These are phyloP conservation scores for Eudemis profundana DNA, from an alignment of 2,888 invertebrate genomes.

Conservation along the genomic window DNA sequence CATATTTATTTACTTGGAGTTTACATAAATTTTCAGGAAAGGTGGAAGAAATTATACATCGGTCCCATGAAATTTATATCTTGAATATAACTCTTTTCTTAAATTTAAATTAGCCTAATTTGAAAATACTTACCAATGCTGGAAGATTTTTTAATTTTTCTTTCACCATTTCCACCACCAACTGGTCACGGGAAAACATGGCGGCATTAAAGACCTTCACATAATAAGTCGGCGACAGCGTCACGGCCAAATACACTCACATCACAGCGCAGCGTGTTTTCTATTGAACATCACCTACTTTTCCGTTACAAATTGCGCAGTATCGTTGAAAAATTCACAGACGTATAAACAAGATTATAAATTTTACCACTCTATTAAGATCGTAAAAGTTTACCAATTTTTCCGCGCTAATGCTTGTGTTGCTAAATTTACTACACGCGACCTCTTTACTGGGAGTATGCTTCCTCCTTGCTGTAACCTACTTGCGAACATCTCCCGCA, in stretches of 20 bases:
- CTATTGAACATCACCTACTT: conserved; percentile 3
- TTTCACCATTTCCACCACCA: too few species aligned
- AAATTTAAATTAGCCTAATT: too few species aligned
- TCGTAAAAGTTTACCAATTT: conserved; percentile 30
- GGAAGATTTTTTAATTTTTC: too few species aligned
- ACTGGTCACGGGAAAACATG: too few species aligned
- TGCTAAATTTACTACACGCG: conserved; percentile 49
- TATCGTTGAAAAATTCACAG: conserved; percentile 9
- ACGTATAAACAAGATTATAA: conserved; percentile 22
- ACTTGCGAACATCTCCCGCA: conserved; percentile 55
- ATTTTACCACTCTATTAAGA: conserved; percentile 13
- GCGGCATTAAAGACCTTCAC: neutral
- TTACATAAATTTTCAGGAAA: too few species aligned
- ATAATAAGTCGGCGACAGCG: neutral
- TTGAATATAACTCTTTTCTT: too few species aligned
- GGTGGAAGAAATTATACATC: too few species aligned
- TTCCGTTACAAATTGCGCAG: conserved; percentile 22
- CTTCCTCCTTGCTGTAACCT: conserved; percentile 59
- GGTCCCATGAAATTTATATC: too few species aligned
- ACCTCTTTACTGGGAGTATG: conserved; percentile 55
- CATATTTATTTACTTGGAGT: too few species aligned
- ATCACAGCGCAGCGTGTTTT: neutral
- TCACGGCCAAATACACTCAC: neutral
- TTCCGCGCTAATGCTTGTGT: conserved; percentile 21
- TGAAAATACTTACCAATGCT: too few species aligned